Base-by-base conservation (phyloP, 2,888 invertebrate genomes). In the Alviniconcha strummeri region DNA sequence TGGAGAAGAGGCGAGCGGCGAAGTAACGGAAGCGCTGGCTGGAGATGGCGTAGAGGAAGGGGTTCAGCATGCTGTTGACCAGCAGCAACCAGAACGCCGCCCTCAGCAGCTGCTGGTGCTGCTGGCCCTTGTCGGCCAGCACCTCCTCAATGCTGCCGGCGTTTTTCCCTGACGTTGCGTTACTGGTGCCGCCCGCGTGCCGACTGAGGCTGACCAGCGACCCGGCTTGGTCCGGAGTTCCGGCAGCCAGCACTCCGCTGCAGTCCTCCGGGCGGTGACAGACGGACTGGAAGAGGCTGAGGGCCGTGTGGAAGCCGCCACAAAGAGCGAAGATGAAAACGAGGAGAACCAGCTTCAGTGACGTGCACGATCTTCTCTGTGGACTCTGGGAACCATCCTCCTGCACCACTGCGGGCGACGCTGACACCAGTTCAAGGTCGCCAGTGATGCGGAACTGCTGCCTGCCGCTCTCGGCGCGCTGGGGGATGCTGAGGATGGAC, bases 401-500 rank as follows among this genome's bases (percentile, higher is more conserved):
- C 13, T 17, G 15, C 19, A 13, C 15, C 64, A 52, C n/a, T 13
- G 13, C 17, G 9, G 69, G 54, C 17, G 52, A 19, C 11, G 80
- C 15, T 7, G 69, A 17, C 5, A 69, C 55, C n/a, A 80, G 80
- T 69, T 80, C 80, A 13, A 80, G 69, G 71, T 80, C 80, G 5
- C 78, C 78, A 54, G 54, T 80, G 69, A 69, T 55, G 67, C 19
- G 67, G 80, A 80, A 54, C 15, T 64, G 80, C 7, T 8, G 13
- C 55, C 64, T 17, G 9, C 55, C 69, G 13, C 80, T 69, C 71
- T 80, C 72, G 6, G 79, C 56, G 11, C 67, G 84, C 36, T 74
- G 82, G 1, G 88, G 87, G 80, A 87, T 85, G 77, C 87, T 86
- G 52, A 89, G 76, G 85, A 89, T 85, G n/a, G 88, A 87, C 52